Conservation (phyloP, 2,888 invertebrate species). For the Theretra japonica region DNA sequence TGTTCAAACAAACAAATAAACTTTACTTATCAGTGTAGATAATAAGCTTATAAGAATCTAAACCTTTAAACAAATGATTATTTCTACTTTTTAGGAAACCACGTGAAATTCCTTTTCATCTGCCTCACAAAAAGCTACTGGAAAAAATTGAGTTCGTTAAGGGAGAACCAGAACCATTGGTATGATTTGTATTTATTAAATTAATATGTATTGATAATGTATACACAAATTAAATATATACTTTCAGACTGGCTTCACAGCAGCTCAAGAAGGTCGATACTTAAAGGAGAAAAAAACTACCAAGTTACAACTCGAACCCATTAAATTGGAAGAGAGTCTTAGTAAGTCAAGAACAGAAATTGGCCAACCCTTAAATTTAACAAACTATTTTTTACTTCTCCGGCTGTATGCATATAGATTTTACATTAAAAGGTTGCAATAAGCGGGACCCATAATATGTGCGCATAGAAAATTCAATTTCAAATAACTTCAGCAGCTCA, state of each 20-base stretch:
- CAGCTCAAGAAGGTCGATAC: constrained; percentile 75
- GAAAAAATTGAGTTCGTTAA: constrained; percentile 86
- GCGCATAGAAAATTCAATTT: not conserved
- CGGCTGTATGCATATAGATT: no score
- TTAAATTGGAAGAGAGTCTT: constrained; percentile 51
- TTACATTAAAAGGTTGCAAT: no score
- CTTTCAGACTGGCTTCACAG: constrained; percentile 81
- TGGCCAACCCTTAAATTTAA: not conserved
- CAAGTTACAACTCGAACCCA: constrained; percentile 55
- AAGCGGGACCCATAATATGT: no score
- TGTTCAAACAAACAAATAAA: no score
- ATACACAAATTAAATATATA: not conserved
- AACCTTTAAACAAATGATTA: not conserved
- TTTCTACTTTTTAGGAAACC: constrained; percentile 55
- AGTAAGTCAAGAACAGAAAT: constrained; percentile 35
- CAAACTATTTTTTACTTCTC: no score
- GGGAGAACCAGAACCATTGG: constrained; percentile 85
- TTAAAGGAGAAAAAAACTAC: constrained; percentile 60
- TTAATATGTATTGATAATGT: constrained; percentile 23
- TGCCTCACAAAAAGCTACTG: constrained; percentile 86
- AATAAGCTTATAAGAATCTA: no score
- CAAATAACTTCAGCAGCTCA: not conserved
- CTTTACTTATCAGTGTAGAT: no score
- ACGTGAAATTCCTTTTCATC: constrained; percentile 82
- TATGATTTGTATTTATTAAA: constrained; percentile 52